These are phyloP conservation scores for Mormoops blainvillei DNA, from an alignment of 2,113 vertebrate species.

Conservation along the genomic window DNA sequence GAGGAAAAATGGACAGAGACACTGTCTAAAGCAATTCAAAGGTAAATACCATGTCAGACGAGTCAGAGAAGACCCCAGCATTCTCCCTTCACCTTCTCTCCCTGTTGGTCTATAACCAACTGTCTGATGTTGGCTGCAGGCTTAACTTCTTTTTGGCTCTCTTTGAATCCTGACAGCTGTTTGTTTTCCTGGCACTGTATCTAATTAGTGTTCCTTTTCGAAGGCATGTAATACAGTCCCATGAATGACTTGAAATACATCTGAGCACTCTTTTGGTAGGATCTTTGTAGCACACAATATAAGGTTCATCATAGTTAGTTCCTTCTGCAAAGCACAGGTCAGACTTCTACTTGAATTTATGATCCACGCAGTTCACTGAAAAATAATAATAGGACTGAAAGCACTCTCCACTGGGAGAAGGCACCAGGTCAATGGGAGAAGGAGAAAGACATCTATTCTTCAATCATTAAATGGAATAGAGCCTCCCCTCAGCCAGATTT, in stretches of 20 bases:
- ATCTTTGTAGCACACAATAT: not conserved
- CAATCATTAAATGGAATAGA: not conserved
- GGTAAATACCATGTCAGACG: not conserved
- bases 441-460: not conserved
- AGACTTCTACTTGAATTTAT: not conserved
- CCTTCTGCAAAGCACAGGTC: not conserved
- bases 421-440: not conserved
- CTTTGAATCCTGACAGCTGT: not conserved
- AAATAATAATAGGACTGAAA: not conserved
- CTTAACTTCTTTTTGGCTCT: not conserved
- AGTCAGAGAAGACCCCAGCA: not conserved
- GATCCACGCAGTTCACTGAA: not conserved
- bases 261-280: not conserved
- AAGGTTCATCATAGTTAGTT: not conserved
- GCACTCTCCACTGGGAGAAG: not conserved
- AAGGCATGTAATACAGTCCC: not conserved
- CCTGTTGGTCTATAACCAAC: not conserved
- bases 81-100: not conserved
- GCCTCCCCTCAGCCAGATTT: not conserved
- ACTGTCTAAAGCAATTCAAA: not conserved
- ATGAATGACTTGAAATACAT: not conserved
- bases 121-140: too few relatives aligned
- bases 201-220: not conserved
- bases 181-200: not conserved
- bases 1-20: not conserved